Evolutionary conservation across 2,797 vertebrate species (phyloP).

Genomic region (Rhincodon typus): DNA sequence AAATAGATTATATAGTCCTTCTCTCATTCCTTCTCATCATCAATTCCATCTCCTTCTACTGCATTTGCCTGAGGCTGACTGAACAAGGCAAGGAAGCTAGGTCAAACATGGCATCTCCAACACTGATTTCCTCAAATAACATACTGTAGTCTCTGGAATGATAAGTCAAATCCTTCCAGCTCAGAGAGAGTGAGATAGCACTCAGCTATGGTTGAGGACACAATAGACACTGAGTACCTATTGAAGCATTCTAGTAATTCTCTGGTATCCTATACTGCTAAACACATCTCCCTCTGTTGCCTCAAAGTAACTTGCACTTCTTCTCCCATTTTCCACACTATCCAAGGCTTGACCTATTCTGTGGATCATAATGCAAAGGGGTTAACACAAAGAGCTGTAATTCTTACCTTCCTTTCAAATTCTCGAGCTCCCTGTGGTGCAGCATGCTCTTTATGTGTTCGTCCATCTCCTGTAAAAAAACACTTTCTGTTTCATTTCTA

Average conservation of each 20-base stretch:
- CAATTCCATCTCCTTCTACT: background rate
- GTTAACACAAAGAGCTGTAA: background rate
- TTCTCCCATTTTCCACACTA: background rate
- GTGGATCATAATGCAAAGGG: background rate
- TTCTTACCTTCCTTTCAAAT: slow-evolving; percentile 84
- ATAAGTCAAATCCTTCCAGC: background rate
- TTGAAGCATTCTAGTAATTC: background rate
- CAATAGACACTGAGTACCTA: background rate
- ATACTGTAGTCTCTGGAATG: background rate
- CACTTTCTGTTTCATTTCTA: background rate
- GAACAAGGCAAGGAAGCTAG: background rate
- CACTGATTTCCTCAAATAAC: background rate
- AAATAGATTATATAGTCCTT: background rate
- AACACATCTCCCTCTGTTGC: background rate
- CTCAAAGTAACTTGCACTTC: background rate
- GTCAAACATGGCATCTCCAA: background rate
- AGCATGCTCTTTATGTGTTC: slow-evolving; percentile 97
- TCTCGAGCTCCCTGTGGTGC: slow-evolving; percentile 95
- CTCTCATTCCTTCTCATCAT: background rate
- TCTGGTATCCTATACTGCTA: background rate
- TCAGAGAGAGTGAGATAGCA: background rate
- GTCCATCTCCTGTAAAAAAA: slow-evolving; percentile 78
- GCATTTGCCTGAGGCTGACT: background rate
- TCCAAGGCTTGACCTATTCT: background rate
- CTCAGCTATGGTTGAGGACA: background rate